Percentiles rank a stretch among this genome's conserved stretches.
These are phyloP conservation scores for Xanthorhoe spadicearia DNA, from an alignment of 2,888 invertebrate species.

Conservation along the genomic window DNA sequence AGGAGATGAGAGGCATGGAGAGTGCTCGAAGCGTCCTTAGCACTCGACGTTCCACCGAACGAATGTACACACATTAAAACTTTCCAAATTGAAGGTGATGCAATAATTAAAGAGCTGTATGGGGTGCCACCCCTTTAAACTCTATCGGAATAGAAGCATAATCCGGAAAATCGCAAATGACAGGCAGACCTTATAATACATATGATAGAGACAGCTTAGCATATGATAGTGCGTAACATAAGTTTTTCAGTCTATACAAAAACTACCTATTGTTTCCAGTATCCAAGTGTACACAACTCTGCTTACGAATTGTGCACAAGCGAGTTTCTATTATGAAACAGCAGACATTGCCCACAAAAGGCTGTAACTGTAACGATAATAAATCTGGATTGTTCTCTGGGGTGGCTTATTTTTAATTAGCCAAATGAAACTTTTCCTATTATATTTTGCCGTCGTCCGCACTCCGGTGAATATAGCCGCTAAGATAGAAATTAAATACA, in stretches of 20 bases:
- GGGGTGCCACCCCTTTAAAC: slow-evolving; percentile 55
- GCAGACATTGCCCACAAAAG: slow-evolving; percentile 59
- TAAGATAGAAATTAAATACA: slow-evolving; percentile 73
- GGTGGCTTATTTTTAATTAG: slow-evolving; percentile 81
- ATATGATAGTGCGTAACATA: not conserved
- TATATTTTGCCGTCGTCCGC: slow-evolving; percentile 68
- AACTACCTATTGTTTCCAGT: slow-evolving; percentile 64
- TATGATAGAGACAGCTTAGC: not conserved
- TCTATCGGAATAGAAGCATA: slow-evolving; percentile 51
- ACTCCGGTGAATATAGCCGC: slow-evolving; percentile 49
- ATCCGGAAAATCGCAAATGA: slow-evolving; percentile 34
- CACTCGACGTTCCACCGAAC: slow-evolving; percentile 64
- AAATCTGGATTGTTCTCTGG: slow-evolving; percentile 72
- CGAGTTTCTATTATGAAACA: slow-evolving; percentile 65
- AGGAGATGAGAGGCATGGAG: slow-evolving; percentile 68
- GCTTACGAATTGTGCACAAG: slow-evolving; percentile 60
- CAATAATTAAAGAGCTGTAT: slow-evolving; percentile 66
- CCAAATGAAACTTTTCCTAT: slow-evolving; percentile 81
- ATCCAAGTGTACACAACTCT: slow-evolving; percentile 40
- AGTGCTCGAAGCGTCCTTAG: slow-evolving; percentile 71
- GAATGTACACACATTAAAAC: slow-evolving; percentile 81
- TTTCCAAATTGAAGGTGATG: slow-evolving; percentile 75
- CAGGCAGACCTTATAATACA: not conserved
- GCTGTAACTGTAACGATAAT: slow-evolving; percentile 65
- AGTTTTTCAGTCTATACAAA: slow-evolving; percentile 34